Conservation (phyloP, 2,113 vertebrate genomes). For the Onychostoma macrolepis region DNA sequence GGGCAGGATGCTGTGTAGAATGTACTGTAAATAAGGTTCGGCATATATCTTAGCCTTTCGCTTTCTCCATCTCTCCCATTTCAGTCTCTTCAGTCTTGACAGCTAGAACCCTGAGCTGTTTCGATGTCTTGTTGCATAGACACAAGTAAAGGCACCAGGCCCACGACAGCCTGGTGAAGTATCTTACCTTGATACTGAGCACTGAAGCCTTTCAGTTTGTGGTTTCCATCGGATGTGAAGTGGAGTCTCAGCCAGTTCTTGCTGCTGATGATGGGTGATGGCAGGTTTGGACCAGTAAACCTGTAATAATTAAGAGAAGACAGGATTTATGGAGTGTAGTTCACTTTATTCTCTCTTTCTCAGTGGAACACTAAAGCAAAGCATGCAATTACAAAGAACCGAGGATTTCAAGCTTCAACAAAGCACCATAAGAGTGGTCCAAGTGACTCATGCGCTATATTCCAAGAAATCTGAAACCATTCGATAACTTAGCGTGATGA, state of each 20-base stretch:
- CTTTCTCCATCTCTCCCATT: not conserved
- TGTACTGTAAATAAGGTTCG: too few relatives aligned
- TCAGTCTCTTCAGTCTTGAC: not conserved
- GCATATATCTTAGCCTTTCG: not conserved
- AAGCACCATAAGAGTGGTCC: not conserved
- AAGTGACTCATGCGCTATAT: not conserved
- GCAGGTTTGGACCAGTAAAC: slow-evolving; percentile 94
- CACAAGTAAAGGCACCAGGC: not conserved
- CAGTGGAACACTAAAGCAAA: not conserved
- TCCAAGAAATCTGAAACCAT: not conserved
- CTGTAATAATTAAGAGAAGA: slow-evolving; percentile 68
- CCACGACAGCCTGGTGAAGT: too few relatives aligned
- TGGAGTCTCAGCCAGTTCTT: slow-evolving; percentile 98
- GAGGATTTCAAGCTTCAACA: not conserved
- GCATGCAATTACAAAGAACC: not conserved
- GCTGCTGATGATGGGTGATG: slow-evolving; percentile 96
- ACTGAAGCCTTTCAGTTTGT: slow-evolving; percentile 93
- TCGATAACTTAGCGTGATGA: not conserved
- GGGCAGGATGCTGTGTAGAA: too few relatives aligned
- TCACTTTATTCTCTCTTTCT: not conserved
- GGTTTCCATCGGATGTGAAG: slow-evolving; percentile 95
- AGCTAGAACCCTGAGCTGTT: not conserved
- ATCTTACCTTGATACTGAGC: slow-evolving; percentile 94
- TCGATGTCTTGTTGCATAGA: slow-evolving; percentile 13
- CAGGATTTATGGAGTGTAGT: not conserved